Evolutionary conservation across 2,888 invertebrate species (phyloP), one percentile per base, ranked within the genome.

Genomic region (Lepidochrysops patricia): DNA sequence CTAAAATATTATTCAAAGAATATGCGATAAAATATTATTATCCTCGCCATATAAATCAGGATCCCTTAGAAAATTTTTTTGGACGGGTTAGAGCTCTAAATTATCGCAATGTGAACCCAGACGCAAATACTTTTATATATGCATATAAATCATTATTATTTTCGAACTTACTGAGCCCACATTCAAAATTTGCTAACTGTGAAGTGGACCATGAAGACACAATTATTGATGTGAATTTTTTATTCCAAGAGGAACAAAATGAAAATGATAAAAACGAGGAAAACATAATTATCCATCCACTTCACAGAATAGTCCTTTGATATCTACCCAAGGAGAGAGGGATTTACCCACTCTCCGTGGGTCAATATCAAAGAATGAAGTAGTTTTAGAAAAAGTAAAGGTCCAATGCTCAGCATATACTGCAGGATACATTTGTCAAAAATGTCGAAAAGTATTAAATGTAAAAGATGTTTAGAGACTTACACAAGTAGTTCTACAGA

Each of bases 11-110:
- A 29, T 64, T 69, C 57, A 19, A 62, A 12, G 37, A 57, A 62
- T 63, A 65, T 66, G 56, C 48, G 0, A 57, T 69, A 35, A 12
- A 35, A 35, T 35, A 64, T 61, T 66, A 60, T 60, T 68, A 68
- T 58, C 64, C 67, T 3, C 35, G 68, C 49, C 1, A 60, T 37
- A 35, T 68, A 37, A 70, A 70, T 48, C 70, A 69, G 57, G 68
- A 69, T 43, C 66, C 64, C 19, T 57, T 68, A 0, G 68, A 69
- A 57, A 65, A 60, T 52, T 69, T n/a, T n/a, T 70, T 69, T 65
- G 68, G 68, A 5, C 54, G 65, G 48, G 57, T 67, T 25, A 66
- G 66, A 56, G 67, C 68, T 6, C 23, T 67, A 2, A 68, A 69
- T 57, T 68, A 64, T 19, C 60, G 66, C 15, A 68, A 69, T 52